Evolutionary conservation across 2,113 vertebrate genomes (phyloP), one percentile per base, ranked within the genome.

Genomic region (Malurus alboscapulatus): DNA sequence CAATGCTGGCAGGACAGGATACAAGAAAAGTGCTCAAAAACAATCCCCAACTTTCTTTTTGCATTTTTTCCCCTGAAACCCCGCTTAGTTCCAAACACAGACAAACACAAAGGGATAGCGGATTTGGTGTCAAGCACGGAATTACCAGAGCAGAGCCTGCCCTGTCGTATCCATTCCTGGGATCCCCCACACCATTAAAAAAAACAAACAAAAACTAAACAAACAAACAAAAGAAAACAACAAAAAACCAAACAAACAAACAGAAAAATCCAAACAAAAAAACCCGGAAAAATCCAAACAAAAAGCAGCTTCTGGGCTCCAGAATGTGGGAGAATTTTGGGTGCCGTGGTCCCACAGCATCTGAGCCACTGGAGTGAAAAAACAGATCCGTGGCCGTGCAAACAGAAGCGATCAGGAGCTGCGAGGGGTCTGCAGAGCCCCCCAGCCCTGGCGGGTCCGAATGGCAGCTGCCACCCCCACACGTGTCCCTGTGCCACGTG

Each of bases 151-250:
- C 78, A 77, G 59, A 65, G 7, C 51, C 55, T 30, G 36, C 57
- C 25, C n/a, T 1, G 1, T 1, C 1, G n/a, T 40, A 55, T 57
- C 4, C 34, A 4, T 7, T 22, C 42, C 69, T 42, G 48, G 2
- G 0, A 51, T 32, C 24, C 25, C 27, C 12, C 26, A 15, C 7
- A 1, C 0, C 0, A 36, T 26, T 24, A 9, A 16, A 30, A 36
- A 19, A 30, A 48, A 24, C 38, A 38, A 38, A 38, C 38, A 38
- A 38, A 38, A 38, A 36, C 8, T 36, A 36, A 36, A 38, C 38
- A 11, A 38, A 38, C 38, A 38, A 38, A 38, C 38, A 38, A 38
- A 38, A 38, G 10, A 38, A 38, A 38, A 38, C 38, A 36, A 36
- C 36, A 36, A 36, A 36, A 38, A 38, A 10, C 4, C 38, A 38